These are phyloP conservation scores for Dromius quadrimaculatus DNA, from an alignment of 2,888 invertebrate species.

Conservation along the genomic window DNA sequence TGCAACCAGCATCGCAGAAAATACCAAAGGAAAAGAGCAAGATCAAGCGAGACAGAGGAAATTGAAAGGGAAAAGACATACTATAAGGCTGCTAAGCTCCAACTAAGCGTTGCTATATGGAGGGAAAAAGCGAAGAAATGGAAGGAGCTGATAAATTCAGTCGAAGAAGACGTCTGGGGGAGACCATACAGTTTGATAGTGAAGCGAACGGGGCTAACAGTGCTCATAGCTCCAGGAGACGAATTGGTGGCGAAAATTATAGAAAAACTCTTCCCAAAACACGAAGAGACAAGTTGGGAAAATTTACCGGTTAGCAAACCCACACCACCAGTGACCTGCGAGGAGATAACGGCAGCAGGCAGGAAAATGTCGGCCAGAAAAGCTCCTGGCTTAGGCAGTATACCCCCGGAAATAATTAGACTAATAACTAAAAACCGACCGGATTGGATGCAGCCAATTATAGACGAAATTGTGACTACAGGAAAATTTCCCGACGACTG, in stretches of 20 bases:
- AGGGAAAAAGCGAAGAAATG: slow-evolving; percentile 2
- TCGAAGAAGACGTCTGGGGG: neutral
- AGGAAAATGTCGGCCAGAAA: neutral
- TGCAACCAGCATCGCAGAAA: neutral
- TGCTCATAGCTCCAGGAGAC: neutral
- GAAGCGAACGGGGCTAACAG: neutral
- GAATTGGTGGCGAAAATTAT: neutral
- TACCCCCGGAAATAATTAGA: neutral
- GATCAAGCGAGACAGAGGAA: neutral
- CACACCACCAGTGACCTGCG: neutral
- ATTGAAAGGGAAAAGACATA: neutral
- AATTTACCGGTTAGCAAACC: neutral
- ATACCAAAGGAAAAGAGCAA: neutral
- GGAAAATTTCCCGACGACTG: neutral
- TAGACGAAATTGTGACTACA: neutral
- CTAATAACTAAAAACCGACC: neutral
- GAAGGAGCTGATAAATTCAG: neutral
- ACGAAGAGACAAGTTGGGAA: neutral
- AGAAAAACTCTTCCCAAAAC: neutral
- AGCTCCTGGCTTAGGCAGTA: neutral
- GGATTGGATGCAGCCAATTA: neutral
- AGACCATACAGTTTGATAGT: neutral
- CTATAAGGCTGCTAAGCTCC: neutral
- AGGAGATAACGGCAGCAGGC: neutral
- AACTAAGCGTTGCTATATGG: neutral